These are phyloP conservation scores for Ellobium chinense DNA, from an alignment of 2,888 invertebrate species.

Conservation along the genomic window DNA sequence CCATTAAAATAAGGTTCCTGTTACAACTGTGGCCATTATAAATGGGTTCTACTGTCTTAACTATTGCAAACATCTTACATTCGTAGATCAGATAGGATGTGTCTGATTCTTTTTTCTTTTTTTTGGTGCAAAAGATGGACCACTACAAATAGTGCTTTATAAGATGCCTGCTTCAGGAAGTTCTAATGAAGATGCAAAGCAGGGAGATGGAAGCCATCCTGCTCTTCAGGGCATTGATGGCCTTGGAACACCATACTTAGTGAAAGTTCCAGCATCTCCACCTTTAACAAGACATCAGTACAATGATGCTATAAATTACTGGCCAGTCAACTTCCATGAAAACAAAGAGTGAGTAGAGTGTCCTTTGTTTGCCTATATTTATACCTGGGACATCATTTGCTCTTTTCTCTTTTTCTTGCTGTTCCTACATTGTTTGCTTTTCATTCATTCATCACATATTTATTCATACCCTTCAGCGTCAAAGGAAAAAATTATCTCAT, in stretches of 20 bases:
- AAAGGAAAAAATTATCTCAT: too few relatives aligned
- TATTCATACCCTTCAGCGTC: too few relatives aligned
- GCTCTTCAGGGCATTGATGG: slow-evolving; percentile 3
- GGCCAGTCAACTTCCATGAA: slow-evolving; percentile 78
- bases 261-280: slow-evolving; percentile 63
- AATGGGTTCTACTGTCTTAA: too few relatives aligned
- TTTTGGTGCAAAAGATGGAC: too few relatives aligned
- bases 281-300: slow-evolving; percentile 74
- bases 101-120: too few relatives aligned
- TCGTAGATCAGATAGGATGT: too few relatives aligned
- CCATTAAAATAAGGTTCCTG: too few relatives aligned
- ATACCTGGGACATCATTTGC: not conserved
- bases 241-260: slow-evolving; percentile 60
- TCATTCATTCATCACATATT: too few relatives aligned
- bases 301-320: slow-evolving; percentile 63
- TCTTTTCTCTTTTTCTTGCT: too few relatives aligned
- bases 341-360: slow-evolving; percentile 68
- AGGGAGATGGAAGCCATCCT: not conserved
- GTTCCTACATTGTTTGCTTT: too few relatives aligned
- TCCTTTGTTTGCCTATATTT: not conserved
- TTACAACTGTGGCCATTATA: too few relatives aligned
- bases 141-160: slow-evolving; percentile 45
- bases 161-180: not conserved
- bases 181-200: not conserved
- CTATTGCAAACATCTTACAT: too few relatives aligned